A percentile compares a stretch with the other conserved stretches of the same genome.
These are phyloP conservation scores for Gopherus evgoodei DNA, from an alignment of 2,113 vertebrate genomes.

Conservation along the genomic window DNA sequence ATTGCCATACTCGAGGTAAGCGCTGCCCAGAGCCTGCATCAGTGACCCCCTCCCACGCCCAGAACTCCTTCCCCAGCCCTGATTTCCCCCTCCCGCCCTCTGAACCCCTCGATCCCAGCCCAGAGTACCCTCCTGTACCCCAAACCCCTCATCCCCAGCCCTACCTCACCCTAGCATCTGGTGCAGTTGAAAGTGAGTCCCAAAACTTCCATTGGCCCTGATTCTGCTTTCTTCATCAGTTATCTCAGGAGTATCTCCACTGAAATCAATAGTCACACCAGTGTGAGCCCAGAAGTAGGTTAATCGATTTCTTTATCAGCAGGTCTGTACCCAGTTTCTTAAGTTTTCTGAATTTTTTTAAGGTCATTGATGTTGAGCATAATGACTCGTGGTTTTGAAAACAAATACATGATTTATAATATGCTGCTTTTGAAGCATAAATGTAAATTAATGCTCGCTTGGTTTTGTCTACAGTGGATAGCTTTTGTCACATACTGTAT, in stretches of 20 bases:
- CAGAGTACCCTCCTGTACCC: too few relatives aligned
- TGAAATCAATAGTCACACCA: not conserved
- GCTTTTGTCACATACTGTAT: not conserved
- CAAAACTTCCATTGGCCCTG: not conserved
- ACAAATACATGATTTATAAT: not conserved
- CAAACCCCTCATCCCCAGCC: too few relatives aligned
- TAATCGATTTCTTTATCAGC: not conserved
- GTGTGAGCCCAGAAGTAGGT: rapidly evolving
- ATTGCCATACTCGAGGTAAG: not conserved
- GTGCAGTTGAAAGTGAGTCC: not conserved
- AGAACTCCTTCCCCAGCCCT: too few relatives aligned
- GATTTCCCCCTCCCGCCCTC: too few relatives aligned
- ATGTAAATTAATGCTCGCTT: rapidly evolving
- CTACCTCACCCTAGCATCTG: not conserved
- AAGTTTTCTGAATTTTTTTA: rapidly evolving
- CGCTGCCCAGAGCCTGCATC: too few relatives aligned
- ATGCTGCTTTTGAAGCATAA: not conserved
- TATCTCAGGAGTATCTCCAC: not conserved
- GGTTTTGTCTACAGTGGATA: not conserved
- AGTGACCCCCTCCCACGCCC: too few relatives aligned
- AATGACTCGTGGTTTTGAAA: not conserved
- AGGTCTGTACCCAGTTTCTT: not conserved
- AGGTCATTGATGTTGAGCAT: not conserved
- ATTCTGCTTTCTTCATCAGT: rapidly evolving
- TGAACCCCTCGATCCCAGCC: too few relatives aligned